Evolutionary conservation across 2,888 invertebrate species (phyloP).

Genomic region (Standfussiana lucernea): DNA sequence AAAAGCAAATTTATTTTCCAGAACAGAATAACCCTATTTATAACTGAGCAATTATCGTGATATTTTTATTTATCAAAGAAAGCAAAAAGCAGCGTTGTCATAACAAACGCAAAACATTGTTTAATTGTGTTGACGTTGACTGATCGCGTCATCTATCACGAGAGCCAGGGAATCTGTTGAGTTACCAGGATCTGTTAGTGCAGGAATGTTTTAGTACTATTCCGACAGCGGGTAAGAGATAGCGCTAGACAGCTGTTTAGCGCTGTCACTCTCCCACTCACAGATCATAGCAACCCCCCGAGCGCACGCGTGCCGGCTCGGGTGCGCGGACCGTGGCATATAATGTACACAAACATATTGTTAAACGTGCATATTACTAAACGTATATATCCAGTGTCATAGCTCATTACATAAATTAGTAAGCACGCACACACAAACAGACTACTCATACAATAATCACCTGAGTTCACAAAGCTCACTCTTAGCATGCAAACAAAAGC

Average conservation of each 20-base stretch:
- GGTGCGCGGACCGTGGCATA: neutral
- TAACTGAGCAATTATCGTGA: neutral
- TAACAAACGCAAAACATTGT: conserved; percentile 46
- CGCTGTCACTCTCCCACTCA: too few species aligned
- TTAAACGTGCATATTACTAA: neutral
- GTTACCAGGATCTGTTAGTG: too few species aligned
- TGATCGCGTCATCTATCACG: conserved; percentile 69
- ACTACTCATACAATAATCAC: neutral
- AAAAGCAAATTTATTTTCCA: neutral
- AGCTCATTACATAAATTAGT: neutral
- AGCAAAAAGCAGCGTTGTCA: conserved; percentile 10
- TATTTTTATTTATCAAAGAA: conserved; percentile 12
- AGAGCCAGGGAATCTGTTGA: conserved; percentile 22
- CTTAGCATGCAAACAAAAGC: conserved; percentile 43
- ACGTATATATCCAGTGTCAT: neutral
- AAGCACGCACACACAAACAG: neutral
- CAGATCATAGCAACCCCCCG: too few species aligned
- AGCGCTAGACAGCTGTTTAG: too few species aligned
- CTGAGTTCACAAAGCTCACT: conserved; percentile 7
- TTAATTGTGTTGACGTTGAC: conserved; percentile 84
- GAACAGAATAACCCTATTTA: neutral
- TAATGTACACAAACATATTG: neutral
- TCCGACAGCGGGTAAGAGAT: too few species aligned
- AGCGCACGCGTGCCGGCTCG: neutral
- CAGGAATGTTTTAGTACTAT: too few species aligned